Base-by-base conservation (phyloP, 1,140 invertebrate genomes). In the Danaus melanippus region DNA sequence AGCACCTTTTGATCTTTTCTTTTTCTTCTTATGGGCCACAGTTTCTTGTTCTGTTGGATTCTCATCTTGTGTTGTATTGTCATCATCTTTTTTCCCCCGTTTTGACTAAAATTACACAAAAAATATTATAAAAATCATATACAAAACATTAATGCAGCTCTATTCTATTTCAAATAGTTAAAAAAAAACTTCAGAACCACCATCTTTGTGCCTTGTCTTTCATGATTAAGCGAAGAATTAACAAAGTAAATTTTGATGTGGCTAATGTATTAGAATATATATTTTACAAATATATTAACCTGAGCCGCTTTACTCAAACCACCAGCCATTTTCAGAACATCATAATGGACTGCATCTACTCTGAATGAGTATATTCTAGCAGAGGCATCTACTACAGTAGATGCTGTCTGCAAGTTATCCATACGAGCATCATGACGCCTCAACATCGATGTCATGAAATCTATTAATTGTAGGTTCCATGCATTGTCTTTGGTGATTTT, bases 401-500 rank as follows among this genome's bases (percentile, higher is more conserved):
- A 93, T 2, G 93, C 94, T 15, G 94, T 89, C 89, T 95, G 89
- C 12, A 92, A 89, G 77, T 93, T 92, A 47, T 91, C 90, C 87
- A 93, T 89, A 43, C 90, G 88, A 0, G 84, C 76, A 71, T 92
- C 90, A 63, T 92, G 89, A 50, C 91, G 90, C 45, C 90, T 89
- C 21, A 94, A 66, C 87, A 94, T 90, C 12, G 92, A 90, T 6
- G 91, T 88, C 90, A 96, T 93, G 66, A 92, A 93, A 72, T 96
- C 94, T 68, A 96, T 96, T 41, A 96, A 88, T 71, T 94, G 91
- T 1, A 96, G 84, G 62, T 91, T 92, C 88, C 95, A 96, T 1
- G 93, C 94, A 90, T 96, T 96, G 75, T 95, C 94, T 12, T 90
- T 87, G 69, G 90, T 96, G 59, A 96, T 95, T 92, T 95, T 94